Conservation (phyloP, 2,888 invertebrate genomes). For the Leptothorax acervorum region DNA sequence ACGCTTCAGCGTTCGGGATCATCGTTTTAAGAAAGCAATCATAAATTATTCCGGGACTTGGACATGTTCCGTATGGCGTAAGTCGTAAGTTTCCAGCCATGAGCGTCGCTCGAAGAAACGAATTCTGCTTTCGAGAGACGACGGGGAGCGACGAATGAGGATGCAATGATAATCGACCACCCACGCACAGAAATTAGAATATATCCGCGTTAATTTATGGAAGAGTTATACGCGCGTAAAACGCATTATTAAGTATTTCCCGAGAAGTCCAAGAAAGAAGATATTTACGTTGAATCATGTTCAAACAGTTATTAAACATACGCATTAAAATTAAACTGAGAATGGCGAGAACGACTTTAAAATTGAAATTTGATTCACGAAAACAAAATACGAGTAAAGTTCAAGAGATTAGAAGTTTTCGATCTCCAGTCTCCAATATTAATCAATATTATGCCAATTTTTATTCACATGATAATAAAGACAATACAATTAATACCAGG, state of each 20-base stretch:
- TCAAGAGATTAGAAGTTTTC: background rate
- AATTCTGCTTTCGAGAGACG: conserved; percentile 29
- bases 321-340: background rate
- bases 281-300: background rate
- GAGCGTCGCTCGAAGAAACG: conserved; percentile 21
- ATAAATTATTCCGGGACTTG: conserved; percentile 67
- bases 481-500: background rate
- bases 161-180: conserved; percentile 77
- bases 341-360: background rate
- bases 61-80: conserved; percentile 64
- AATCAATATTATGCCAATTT: background rate
- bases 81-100: conserved; percentile 53
- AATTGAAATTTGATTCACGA: background rate
- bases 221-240: conserved; percentile 74
- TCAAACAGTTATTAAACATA: background rate
- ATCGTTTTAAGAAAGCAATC: conserved; percentile 72
- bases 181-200: conserved; percentile 80
- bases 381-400: background rate
- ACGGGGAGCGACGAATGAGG: conserved; percentile 48
- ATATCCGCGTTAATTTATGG: conserved; percentile 79
- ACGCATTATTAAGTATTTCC: conserved; percentile 74
- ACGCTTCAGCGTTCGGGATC: conserved; percentile 63
- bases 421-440: background rate
- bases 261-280: conserved; percentile 67
- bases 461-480: background rate